Conservation (phyloP, 2,888 invertebrate species). For the Mesorhabditis spiculigera region DNA sequence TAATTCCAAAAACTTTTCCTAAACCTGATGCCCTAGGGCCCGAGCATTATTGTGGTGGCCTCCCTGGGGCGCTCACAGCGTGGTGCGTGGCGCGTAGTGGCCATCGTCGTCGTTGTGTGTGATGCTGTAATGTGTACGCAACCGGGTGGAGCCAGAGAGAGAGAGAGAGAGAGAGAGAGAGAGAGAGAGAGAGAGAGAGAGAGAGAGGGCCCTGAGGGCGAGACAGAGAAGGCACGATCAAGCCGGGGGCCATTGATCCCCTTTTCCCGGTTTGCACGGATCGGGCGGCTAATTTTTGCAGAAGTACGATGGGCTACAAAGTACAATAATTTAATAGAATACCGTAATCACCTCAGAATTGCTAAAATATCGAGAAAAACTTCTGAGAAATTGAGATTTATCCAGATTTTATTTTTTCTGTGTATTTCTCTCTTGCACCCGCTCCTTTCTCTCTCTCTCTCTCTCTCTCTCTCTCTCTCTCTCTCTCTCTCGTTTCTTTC, state of each 20-base stretch:
- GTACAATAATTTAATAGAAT: too few relatives aligned
- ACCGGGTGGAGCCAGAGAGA: neutral
- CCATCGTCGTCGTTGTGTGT: constrained; percentile 8
- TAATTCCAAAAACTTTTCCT: constrained; percentile 19
- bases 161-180: constrained; percentile 4
- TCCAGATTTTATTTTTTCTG: too few relatives aligned
- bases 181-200: constrained; percentile 10
- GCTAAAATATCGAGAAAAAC: neutral
- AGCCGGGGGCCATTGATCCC: neutral
- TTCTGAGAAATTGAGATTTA: too few relatives aligned
- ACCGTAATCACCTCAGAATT: too few relatives aligned
- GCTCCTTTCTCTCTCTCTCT: neutral
- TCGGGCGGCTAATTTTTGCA: neutral
- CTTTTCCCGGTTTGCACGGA: too few relatives aligned
- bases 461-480: neutral
- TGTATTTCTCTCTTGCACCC: neutral
- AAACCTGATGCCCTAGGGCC: constrained; percentile 6
- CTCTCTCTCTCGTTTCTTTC: neutral
- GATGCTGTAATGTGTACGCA: constrained; percentile 2
- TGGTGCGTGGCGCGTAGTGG: constrained; percentile 6
- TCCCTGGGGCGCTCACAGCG: constrained; percentile 18
- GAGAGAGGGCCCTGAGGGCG: neutral
- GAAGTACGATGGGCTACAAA: neutral
- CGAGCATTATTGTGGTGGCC: constrained; percentile 9
- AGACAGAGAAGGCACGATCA: neutral